Percentiles rank a stretch among this genome's conserved stretches.
phyloP scores from a whole-genome alignment of 2,888 invertebrate species.

The Tenodera sinensis region DNA sequence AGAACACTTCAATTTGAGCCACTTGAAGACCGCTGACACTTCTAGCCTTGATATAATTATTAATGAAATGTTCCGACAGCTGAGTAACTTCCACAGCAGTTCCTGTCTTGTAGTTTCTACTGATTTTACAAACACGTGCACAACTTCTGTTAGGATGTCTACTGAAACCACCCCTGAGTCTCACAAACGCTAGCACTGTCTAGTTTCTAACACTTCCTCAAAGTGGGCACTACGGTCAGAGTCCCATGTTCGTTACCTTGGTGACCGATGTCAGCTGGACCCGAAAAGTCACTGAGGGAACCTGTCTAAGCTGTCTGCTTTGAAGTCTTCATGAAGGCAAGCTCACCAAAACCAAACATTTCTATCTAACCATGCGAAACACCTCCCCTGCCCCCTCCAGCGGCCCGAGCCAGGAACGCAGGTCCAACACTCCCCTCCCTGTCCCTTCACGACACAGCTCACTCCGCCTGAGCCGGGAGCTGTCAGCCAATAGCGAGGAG shows the following conservation, averaged over 20 bases:
- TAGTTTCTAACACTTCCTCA: too few species aligned
- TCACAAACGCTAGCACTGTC: too few species aligned
- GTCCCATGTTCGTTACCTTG: background rate
- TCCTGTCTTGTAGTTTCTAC: background rate
- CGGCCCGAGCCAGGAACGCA: background rate
- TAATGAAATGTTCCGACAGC: slow-evolving; percentile 6
- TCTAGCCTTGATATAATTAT: slow-evolving; percentile 3
- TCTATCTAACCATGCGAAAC: background rate
- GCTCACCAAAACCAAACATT: background rate
- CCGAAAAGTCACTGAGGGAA: background rate
- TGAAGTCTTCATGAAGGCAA: background rate
- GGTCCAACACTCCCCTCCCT: background rate
- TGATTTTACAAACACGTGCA: background rate
- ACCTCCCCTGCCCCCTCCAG: background rate
- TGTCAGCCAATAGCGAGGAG: background rate
- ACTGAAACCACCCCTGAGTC: background rate
- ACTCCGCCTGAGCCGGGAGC: background rate
- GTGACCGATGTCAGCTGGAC: background rate
- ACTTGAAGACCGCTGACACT: background rate
- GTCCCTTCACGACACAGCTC: background rate
- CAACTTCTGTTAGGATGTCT: background rate
- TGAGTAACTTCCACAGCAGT: background rate
- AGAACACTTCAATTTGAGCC: slow-evolving; percentile 2
- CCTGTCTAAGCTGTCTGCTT: background rate
- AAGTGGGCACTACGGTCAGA: too few species aligned